These are phyloP conservation scores for Rhombomys opimus DNA, from an alignment of 2,113 vertebrate genomes.

Conservation along the genomic window DNA sequence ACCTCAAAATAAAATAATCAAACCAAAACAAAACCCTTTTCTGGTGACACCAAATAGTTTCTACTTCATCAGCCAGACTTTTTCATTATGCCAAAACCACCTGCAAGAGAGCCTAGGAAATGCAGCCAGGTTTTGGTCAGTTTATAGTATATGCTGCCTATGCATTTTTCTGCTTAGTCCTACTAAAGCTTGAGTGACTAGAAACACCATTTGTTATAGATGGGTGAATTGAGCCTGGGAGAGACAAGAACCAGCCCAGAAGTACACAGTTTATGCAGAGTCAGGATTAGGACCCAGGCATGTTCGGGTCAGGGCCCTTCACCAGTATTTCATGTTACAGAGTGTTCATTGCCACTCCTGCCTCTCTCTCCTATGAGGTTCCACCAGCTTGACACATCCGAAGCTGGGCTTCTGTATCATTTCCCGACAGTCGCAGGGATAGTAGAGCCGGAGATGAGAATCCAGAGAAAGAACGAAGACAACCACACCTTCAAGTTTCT, in stretches of 20 bases:
- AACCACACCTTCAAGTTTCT: neutral
- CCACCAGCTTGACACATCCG: neutral
- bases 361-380: neutral
- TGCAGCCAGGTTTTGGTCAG: neutral
- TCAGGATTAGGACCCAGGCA: neutral
- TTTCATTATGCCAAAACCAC: neutral
- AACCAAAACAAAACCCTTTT: neutral
- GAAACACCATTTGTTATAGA: neutral
- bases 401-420: neutral
- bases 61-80: neutral
- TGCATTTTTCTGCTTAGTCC: neutral
- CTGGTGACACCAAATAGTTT: slow-evolving; percentile 6
- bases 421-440: neutral
- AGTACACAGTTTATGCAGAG: neutral
- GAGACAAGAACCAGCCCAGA: neutral
- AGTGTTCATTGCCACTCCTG: neutral
- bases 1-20: neutral
- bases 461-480: neutral
- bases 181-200: neutral
- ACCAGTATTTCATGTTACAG: neutral
- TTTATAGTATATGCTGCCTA: neutral
- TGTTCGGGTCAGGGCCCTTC: neutral
- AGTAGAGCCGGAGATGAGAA: neutral
- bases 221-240: neutral
- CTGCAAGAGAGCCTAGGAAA: neutral